Conservation (phyloP, 2,888 invertebrate genomes). For the Agrotis puta region DNA sequence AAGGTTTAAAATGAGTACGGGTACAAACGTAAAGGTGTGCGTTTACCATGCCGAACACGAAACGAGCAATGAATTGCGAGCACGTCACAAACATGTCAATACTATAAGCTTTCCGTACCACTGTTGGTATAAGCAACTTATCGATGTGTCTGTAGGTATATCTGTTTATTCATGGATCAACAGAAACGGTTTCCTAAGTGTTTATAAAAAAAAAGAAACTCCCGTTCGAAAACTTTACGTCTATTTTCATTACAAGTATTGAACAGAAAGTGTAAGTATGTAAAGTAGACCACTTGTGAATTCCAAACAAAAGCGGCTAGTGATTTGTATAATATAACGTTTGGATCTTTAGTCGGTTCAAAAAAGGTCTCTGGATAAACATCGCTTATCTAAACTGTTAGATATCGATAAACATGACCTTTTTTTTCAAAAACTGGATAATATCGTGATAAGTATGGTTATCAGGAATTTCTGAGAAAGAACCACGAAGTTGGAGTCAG, state of each 20-base stretch:
- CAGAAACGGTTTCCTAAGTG: too few relatives aligned
- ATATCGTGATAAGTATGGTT: constrained; percentile 13
- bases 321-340: constrained; percentile 58
- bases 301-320: constrained; percentile 42
- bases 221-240: neutral
- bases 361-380: constrained; percentile 46
- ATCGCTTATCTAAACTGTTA: constrained; percentile 40
- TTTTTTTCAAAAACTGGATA: constrained; percentile 28
- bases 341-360: constrained; percentile 42
- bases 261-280: constrained; percentile 25
- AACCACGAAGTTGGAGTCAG: neutral
- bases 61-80: constrained; percentile 55
- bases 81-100: constrained; percentile 39
- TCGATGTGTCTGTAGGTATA: neutral
- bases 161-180: too few relatives aligned
- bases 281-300: constrained; percentile 41
- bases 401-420: constrained; percentile 44
- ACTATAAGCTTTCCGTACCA: constrained; percentile 29
- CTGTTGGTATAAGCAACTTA: constrained; percentile 11
- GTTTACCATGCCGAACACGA: constrained; percentile 55
- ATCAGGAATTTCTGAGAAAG: neutral
- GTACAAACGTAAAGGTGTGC: constrained; percentile 39
- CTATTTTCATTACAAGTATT: constrained; percentile 35
- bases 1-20: constrained; percentile 29
- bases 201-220: neutral